Evolutionary conservation across 2,797 vertebrate species (phyloP), one percentile per base, ranked within the genome.

Genomic region (Sebastes steindachneri): DNA sequence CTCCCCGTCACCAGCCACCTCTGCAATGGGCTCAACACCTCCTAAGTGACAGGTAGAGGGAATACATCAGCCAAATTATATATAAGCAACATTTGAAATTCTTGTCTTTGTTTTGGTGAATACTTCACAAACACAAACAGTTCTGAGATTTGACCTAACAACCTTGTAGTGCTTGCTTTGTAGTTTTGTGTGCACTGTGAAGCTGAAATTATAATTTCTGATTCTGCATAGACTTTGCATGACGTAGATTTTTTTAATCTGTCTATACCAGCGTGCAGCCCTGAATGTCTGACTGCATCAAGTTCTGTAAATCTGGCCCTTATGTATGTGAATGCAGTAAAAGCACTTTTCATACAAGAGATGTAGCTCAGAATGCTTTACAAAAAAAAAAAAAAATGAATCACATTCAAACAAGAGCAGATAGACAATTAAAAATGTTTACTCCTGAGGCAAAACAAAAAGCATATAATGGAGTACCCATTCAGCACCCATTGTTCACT

Each of bases 1-100:
- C 53, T 97, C 97, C 2, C 95, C 88, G 15, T 97, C 97, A 35
- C 92, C 96, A 37, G 97, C 92, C 5, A 89, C 92, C 87, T 97
- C 86, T 0, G 92, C 77, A 28, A 95, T 93, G 28, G 92, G 75
- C 75, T 95, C 94, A 5, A 93, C 94, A 0, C 91, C 93, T n/a
- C 91, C 95, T 95, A 73, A 37, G 35, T 2, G 65, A 83, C 84
- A 72, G 64, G 9, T 1, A 65, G 25, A 80, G 25, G 55, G 33
- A 25, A 64, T 6, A 23, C 10, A 28, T 70, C 15, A 73, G 26
- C 1, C 17, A 19, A 11, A 5, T 3, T 26, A 2, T n/a, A 51
- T 15, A 35, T 1, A 6, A 8, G 26, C 3, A n/a, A 31, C 19
- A 11, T 5, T 9, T 21, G 23, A 25, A 23, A 54, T 23, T 23